Percentiles rank a stretch among this genome's conserved stretches.
Conservation (phyloP, 2,888 invertebrate species). For the Pocota personata region DNA sequence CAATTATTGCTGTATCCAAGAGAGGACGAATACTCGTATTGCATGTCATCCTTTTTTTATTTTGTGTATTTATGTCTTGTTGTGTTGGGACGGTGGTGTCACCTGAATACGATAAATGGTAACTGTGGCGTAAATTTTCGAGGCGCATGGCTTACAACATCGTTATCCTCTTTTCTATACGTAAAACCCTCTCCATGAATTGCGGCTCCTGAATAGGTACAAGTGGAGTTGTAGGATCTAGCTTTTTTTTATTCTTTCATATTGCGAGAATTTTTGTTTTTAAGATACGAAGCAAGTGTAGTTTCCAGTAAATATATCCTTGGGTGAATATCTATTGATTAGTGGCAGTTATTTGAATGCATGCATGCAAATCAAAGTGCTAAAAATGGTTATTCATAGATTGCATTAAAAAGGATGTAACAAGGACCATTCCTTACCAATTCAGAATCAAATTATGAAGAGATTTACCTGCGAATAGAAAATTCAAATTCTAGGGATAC, state of each 20-base stretch:
- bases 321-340: constrained; percentile 63
- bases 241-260: not conserved
- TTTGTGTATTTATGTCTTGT: not conserved
- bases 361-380: constrained; percentile 56
- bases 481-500: not conserved
- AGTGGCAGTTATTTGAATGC: constrained; percentile 47
- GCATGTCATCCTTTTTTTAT: constrained; percentile 40
- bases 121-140: constrained; percentile 64
- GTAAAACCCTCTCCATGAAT: constrained; percentile 39
- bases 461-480: not conserved
- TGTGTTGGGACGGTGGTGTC: constrained; percentile 14
- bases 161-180: constrained; percentile 64
- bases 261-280: constrained; percentile 39
- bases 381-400: constrained; percentile 55
- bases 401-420: constrained; percentile 54
- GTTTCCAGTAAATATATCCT: constrained; percentile 48
- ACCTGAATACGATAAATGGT: constrained; percentile 64
- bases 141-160: constrained; percentile 66
- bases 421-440: constrained; percentile 42
- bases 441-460: constrained; percentile 29
- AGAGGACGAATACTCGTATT: constrained; percentile 4
- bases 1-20: constrained; percentile 32
- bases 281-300: constrained; percentile 25
- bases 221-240: constrained; percentile 46
- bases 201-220: constrained; percentile 44